These are phyloP conservation scores for Sthenelais limicola DNA, from an alignment of 2,888 invertebrate genomes.

Conservation along the genomic window DNA sequence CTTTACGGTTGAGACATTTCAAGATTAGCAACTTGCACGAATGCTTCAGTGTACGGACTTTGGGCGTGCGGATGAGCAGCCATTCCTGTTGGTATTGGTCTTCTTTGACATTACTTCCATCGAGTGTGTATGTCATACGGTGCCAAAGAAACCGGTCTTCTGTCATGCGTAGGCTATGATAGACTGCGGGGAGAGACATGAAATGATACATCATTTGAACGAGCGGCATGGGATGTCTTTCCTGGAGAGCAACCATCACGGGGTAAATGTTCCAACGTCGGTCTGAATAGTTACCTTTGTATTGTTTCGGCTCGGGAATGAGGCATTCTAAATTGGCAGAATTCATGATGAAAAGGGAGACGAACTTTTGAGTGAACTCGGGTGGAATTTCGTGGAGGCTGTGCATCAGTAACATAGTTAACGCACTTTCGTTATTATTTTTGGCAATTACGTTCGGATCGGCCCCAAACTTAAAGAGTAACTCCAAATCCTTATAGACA, in stretches of 20 bases:
- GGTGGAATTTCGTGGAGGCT: slow-evolving; percentile 32
- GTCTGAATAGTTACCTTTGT: slow-evolving; percentile 35
- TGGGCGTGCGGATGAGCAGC: slow-evolving; percentile 14
- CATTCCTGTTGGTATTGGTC: slow-evolving; percentile 32
- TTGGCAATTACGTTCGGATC: slow-evolving; percentile 38
- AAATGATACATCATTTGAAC: slow-evolving; percentile 39
- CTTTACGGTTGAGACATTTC: background rate
- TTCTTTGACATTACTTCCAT: slow-evolving; percentile 11
- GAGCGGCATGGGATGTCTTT: slow-evolving; percentile 32
- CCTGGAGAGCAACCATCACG: slow-evolving; percentile 37
- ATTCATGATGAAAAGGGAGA: slow-evolving; percentile 37
- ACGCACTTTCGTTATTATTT: slow-evolving; percentile 36
- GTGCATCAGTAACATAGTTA: slow-evolving; percentile 39
- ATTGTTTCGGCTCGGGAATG: slow-evolving; percentile 40
- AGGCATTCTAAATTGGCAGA: slow-evolving; percentile 34
- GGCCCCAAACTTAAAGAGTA: slow-evolving; percentile 38
- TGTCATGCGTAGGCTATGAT: slow-evolving; percentile 29
- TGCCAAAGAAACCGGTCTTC: slow-evolving; percentile 39
- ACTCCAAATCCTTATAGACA: slow-evolving; percentile 35
- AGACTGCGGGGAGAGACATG: slow-evolving; percentile 36
- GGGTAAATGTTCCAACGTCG: slow-evolving; percentile 38
- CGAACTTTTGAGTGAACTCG: slow-evolving; percentile 21
- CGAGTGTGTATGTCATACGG: slow-evolving; percentile 40
- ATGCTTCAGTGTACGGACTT: slow-evolving; percentile 26
- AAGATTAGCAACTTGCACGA: slow-evolving; percentile 30